Conservation (phyloP, 2,888 invertebrate species). For the Scaptomyza cyrtandrae region DNA sequence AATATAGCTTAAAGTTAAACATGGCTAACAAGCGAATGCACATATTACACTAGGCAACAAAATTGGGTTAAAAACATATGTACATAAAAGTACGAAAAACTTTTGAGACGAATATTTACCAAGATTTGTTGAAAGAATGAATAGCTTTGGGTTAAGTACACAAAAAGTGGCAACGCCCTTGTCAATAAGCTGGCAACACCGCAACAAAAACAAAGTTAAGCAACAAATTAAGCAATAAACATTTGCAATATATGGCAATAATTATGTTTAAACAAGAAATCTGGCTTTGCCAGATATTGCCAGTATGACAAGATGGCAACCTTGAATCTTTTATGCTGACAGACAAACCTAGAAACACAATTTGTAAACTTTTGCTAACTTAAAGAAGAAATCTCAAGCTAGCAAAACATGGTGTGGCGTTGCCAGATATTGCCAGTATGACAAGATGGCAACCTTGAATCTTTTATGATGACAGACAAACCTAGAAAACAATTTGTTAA, state of each 20-base stretch:
- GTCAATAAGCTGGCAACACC: conserved; percentile 6
- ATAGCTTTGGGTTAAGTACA: neutral
- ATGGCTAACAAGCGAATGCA: conserved; percentile 22
- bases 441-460: no score
- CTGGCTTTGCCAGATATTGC: neutral
- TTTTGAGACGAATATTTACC: neutral
- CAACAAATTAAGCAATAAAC: neutral
- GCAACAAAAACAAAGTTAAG: neutral
- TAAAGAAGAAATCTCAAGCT: neutral
- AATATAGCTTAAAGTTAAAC: conserved; percentile 25
- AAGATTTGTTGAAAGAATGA: neutral
- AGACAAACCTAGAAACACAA: no score
- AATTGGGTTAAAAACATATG: neutral
- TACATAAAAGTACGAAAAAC: neutral
- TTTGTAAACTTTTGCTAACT: neutral
- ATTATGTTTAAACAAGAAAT: neutral
- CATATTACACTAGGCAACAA: conserved; percentile 36
- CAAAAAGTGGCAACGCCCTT: neutral
- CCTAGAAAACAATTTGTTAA: no score
- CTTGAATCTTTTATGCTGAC: no score
- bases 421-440: no score
- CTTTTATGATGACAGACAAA: no score
- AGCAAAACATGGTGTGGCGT: no score
- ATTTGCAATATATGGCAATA: neutral
- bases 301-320: neutral